Evolutionary conservation across 2,888 invertebrate species (phyloP).

Genomic region (Sipha maydis): DNA sequence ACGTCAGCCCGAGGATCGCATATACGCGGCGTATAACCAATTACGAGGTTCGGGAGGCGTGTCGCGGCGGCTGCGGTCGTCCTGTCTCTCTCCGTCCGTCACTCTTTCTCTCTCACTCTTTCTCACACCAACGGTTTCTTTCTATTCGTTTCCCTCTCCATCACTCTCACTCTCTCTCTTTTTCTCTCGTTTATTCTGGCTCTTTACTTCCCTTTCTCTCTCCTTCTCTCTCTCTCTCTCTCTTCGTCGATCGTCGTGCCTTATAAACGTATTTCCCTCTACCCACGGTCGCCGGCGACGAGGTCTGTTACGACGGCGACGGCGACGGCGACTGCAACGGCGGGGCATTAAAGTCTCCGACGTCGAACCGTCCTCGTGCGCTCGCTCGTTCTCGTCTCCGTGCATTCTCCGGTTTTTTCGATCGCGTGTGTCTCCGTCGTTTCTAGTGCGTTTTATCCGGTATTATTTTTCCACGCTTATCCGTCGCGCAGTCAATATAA

Average conservation of each 20-base stretch:
- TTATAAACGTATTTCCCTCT: conserved; percentile 8
- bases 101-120: not conserved
- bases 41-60: conserved; percentile 61
- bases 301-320: too few relatives aligned
- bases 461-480: not conserved
- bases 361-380: conserved; percentile 37
- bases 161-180: not conserved
- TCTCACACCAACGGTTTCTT: too few relatives aligned
- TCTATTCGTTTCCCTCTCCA: too few relatives aligned
- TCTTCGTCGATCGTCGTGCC: not conserved
- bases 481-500: not conserved
- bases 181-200: not conserved
- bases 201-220: not conserved
- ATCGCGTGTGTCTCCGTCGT: not conserved
- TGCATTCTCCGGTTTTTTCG: not conserved
- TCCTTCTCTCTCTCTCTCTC: not conserved
- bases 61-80: conserved; percentile 17
- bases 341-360: conserved; percentile 61
- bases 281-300: not conserved
- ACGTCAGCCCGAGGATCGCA: conserved; percentile 52
- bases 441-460: not conserved
- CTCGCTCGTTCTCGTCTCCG: not conserved
- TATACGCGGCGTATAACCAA: conserved; percentile 33
- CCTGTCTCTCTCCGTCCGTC: not conserved
- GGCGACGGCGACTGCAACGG: not conserved